Evolutionary conservation across 1,140 invertebrate species (phyloP).

Genomic region (Brachionus paranguensis): DNA sequence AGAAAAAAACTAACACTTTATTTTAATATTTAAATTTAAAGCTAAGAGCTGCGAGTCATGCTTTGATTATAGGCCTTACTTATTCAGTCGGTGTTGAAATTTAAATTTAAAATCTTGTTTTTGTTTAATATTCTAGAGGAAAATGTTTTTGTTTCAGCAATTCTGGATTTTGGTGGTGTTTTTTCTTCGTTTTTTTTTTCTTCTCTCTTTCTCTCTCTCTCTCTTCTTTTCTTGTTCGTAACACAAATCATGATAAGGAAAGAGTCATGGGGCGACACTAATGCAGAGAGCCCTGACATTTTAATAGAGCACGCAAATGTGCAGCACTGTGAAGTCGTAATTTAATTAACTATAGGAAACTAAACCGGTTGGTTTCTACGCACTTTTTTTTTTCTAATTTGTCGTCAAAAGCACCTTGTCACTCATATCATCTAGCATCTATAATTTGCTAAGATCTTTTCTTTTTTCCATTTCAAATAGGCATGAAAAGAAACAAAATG

Average conservation of each 20-base stretch:
- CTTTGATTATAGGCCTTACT: background rate
- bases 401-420: background rate
- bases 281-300: background rate
- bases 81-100: background rate
- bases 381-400: background rate
- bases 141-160: background rate
- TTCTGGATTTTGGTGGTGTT: background rate
- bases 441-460: background rate
- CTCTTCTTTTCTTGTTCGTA: background rate
- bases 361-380: background rate
- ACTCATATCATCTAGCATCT: background rate
- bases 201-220: background rate
- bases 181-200: background rate
- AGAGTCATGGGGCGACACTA: background rate
- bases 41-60: conserved; percentile 2
- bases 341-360: background rate
- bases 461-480: background rate
- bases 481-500: background rate
- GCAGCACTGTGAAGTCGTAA: background rate
- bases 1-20: background rate
- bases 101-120: conserved; percentile 32
- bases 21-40: conserved; percentile 36
- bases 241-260: conserved; percentile 7
- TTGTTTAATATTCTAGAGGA: conserved; percentile 15
- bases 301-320: background rate